These are phyloP conservation scores for Tonatia bakeri DNA, from an alignment of 2,113 vertebrate genomes.

Conservation along the genomic window DNA sequence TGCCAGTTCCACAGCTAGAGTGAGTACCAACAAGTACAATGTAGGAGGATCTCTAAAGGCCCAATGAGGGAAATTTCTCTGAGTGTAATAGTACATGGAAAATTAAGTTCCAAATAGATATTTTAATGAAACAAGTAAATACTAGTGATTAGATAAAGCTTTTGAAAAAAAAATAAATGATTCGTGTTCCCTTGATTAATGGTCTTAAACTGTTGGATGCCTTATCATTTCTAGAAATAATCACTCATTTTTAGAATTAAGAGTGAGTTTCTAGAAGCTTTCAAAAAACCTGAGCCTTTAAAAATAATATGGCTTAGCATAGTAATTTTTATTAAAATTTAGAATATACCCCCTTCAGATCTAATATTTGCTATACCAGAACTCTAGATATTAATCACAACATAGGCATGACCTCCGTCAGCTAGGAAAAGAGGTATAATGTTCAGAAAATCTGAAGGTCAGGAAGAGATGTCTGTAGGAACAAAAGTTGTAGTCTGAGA, in stretches of 20 bases:
- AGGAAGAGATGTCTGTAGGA: neutral
- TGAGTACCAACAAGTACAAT: neutral
- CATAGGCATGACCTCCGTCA: neutral
- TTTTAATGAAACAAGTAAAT: slow-evolving; percentile 23
- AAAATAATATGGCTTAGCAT: neutral
- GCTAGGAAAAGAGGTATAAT: neutral
- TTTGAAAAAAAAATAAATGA: neutral
- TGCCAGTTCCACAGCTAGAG: neutral
- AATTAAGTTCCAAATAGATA: neutral
- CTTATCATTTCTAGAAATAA: slow-evolving; percentile 19
- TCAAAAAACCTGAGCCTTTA: neutral
- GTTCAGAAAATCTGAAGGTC: slow-evolving; percentile 8
- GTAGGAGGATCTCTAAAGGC: neutral
- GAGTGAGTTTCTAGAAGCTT: neutral
- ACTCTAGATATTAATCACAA: neutral
- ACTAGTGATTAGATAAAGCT: neutral
- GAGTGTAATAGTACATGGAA: neutral
- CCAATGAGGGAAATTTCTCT: neutral
- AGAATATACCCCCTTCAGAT: neutral
- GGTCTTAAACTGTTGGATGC: neutral
- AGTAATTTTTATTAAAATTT: slow-evolving; percentile 47
- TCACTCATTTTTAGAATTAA: neutral
- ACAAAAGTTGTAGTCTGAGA: neutral
- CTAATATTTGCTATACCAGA: neutral
- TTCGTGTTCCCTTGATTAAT: neutral